Evolutionary conservation across 2,113 vertebrate genomes (phyloP), one percentile per base, ranked within the genome.

Genomic region (Perca flavescens): DNA sequence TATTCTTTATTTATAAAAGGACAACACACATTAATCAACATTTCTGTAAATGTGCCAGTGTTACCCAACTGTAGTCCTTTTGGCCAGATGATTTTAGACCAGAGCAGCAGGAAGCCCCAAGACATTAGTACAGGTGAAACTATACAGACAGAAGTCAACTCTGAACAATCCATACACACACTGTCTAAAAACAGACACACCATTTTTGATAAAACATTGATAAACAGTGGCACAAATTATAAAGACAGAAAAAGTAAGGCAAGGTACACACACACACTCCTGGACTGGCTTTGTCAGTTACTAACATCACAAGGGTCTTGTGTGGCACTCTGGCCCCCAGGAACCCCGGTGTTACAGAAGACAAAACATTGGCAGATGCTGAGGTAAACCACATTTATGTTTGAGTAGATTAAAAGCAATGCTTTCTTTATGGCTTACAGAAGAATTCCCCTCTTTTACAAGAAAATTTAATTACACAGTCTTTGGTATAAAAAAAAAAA

Each of bases 181-280:
- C 70, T 3, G 76, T 91, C 75, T 63, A 89, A 87, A 92, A 91
- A 84, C 89, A 92, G 85, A 90, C 91, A 87, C 87, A 74, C 82
- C 56, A 22, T 74, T 79, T 43, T 77, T 46, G 40, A 90, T 76
- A 77, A 79, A 90, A 73, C 84, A 65, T 40, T 46, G 75, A 85
- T 28, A 83, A 82, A 89, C 77, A 75, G 92, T 94, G 92, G 94
- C 94, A 94, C 91, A 87, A 90, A 91, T 91, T 92, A 88, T 82
- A 88, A 87, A 92, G 91, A 93, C 86, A 92, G 83, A 92, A 77
- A 88, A 92, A 88, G 85, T 93, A 94, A 93, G 91, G 94, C 92
- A 92, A 92, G 83, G 89, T 25, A 25, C 25, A 25, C 25, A 25
- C 25, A 25, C 25, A 25, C 25, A 25, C 15, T 54, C 62, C 65